phyloP scores from a whole-genome alignment of 1,140 invertebrate species.

The Solenopsis invicta region DNA sequence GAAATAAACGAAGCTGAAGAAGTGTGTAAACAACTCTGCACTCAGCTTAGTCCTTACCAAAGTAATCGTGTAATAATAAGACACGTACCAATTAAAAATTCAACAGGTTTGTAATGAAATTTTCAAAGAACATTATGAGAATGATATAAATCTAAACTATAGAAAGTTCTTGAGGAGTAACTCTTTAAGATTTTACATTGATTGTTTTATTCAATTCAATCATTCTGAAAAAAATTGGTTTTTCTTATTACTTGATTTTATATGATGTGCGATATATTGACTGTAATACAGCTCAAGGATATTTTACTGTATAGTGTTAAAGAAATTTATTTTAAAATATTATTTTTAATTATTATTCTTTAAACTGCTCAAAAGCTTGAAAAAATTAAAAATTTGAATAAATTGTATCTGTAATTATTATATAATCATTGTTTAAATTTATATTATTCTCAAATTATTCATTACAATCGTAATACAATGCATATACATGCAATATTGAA shows the following conservation, averaged over 20 bases:
- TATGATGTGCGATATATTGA: not conserved
- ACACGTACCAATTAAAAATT: too few species aligned
- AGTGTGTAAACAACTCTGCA: too few species aligned
- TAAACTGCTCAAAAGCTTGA: too few species aligned
- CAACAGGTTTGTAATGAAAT: conserved; percentile 21
- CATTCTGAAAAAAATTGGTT: not conserved
- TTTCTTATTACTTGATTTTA: not conserved
- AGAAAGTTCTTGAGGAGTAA: not conserved
- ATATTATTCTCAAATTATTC: not conserved
- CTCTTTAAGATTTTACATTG: not conserved
- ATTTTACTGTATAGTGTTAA: not conserved
- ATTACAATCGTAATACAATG: not conserved
- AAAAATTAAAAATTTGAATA: too few species aligned
- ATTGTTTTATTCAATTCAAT: not conserved
- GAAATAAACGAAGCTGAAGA: too few species aligned
- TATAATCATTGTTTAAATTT: not conserved
- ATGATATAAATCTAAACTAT: not conserved
- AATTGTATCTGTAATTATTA: too few species aligned
- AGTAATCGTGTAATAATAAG: too few species aligned
- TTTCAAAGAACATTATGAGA: not conserved
- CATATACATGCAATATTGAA: not conserved
- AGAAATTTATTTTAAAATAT: not conserved
- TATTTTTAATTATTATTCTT: too few species aligned
- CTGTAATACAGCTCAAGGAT: not conserved
- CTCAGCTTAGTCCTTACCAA: too few species aligned